Conservation (phyloP, 2,797 vertebrate species). For the Phaenicophaeus curvirostris region DNA sequence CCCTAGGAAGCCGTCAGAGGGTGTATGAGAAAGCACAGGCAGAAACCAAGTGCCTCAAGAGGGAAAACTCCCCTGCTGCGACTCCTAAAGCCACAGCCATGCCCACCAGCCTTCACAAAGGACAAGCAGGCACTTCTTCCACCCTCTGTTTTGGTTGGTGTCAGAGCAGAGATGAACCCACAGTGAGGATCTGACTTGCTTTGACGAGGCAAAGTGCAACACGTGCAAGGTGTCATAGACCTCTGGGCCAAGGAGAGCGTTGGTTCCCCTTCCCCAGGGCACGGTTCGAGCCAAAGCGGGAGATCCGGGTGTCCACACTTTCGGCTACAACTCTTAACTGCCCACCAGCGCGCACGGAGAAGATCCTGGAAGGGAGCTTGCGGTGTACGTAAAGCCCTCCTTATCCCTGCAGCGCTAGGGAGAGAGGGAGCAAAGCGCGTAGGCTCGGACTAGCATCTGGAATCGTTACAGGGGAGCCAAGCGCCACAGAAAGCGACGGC, state of each 20-base stretch:
- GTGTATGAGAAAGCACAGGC: neutral
- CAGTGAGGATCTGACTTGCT: neutral
- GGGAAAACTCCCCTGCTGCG: accelerated
- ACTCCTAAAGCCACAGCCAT: neutral
- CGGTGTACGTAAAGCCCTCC: conserved; percentile 66
- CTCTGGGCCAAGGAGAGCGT: neutral
- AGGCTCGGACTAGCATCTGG: conserved; percentile 91
- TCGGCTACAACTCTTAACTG: neutral
- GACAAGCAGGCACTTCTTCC: neutral
- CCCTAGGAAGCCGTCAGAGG: neutral
- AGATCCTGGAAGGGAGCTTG: neutral
- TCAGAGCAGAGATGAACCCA: neutral
- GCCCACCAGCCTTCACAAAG: neutral
- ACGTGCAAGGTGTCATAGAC: neutral
- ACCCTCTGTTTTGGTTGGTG: too few relatives aligned
- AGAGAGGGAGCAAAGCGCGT: conserved; percentile 62
- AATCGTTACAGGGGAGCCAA: conserved; percentile 86
- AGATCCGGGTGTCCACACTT: neutral
- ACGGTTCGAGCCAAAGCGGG: neutral
- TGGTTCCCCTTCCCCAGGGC: neutral
- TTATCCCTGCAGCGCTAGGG: conserved; percentile 71
- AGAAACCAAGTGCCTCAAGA: neutral
- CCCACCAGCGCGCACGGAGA: neutral
- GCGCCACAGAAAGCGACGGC: conserved; percentile 84
- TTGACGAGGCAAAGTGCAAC: neutral